phyloP scores from a whole-genome alignment of 2,113 vertebrate genomes.

The Scopus umbretta region DNA sequence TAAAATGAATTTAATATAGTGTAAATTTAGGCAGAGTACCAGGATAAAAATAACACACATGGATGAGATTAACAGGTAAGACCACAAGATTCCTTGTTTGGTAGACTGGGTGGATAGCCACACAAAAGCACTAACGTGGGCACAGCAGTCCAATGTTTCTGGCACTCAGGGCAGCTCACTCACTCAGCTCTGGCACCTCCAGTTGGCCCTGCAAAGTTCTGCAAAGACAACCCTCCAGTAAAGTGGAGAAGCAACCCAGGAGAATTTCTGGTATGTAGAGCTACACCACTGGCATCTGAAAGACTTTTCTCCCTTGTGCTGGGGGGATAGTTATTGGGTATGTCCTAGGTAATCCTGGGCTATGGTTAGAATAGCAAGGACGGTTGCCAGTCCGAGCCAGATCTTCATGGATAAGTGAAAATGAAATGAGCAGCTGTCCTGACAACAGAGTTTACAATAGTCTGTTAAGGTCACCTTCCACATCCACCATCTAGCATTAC shows the following conservation, averaged over 20 bases:
- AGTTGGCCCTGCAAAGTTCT: background rate
- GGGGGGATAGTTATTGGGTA: fast-evolving
- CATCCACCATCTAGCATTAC: background rate
- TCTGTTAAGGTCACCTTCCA: background rate
- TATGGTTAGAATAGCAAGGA: background rate
- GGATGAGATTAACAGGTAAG: background rate
- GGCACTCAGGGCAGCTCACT: background rate
- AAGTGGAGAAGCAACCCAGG: background rate
- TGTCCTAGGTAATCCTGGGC: background rate
- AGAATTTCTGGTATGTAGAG: background rate
- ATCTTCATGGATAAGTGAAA: background rate
- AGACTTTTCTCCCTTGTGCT: background rate
- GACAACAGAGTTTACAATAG: background rate
- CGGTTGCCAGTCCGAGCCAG: background rate
- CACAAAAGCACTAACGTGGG: background rate
- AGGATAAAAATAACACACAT: background rate
- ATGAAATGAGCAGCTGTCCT: background rate
- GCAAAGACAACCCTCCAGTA: background rate
- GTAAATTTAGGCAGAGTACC: background rate
- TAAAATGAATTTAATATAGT: background rate
- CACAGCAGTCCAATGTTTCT: background rate
- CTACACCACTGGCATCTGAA: background rate
- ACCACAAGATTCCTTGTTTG: background rate
- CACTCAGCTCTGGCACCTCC: background rate
- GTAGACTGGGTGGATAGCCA: background rate